These are phyloP conservation scores for Malurus cyaneus DNA, from an alignment of 2,113 vertebrate species.

Conservation along the genomic window DNA sequence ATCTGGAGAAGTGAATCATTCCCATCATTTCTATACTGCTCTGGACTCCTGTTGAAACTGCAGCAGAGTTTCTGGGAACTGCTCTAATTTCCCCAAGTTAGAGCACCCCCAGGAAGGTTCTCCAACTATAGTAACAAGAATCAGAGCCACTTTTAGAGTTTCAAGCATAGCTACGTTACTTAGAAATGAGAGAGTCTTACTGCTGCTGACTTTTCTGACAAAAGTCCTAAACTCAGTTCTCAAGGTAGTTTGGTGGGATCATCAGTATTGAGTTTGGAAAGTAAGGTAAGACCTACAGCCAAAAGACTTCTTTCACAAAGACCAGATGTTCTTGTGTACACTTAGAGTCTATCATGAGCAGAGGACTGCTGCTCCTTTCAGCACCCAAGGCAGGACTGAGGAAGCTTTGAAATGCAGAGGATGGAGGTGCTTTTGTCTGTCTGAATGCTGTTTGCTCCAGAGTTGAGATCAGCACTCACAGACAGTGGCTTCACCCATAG, in stretches of 20 bases:
- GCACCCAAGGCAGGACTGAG: neutral
- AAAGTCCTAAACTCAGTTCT: neutral
- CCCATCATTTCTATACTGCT: neutral
- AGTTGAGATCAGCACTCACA: neutral
- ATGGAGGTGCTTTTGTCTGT: neutral
- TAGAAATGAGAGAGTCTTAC: neutral
- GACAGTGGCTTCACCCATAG: rapidly evolving
- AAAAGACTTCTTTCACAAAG: neutral
- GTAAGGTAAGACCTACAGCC: neutral
- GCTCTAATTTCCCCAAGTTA: neutral
- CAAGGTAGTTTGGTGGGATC: neutral
- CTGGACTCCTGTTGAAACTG: neutral
- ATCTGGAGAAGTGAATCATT: slow-evolving; percentile 52
- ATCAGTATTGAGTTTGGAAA: neutral
- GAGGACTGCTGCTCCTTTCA: neutral
- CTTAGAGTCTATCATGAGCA: neutral
- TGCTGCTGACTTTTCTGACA: neutral
- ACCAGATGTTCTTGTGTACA: neutral
- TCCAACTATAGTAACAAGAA: neutral
- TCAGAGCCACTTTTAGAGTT: neutral
- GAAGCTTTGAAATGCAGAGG: neutral
- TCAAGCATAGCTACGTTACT: neutral
- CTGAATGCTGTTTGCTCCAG: neutral
- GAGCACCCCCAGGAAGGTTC: neutral
- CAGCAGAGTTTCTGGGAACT: neutral